Base-by-base conservation (phyloP, 2,113 vertebrate species). In the Pithys albifrons region DNA sequence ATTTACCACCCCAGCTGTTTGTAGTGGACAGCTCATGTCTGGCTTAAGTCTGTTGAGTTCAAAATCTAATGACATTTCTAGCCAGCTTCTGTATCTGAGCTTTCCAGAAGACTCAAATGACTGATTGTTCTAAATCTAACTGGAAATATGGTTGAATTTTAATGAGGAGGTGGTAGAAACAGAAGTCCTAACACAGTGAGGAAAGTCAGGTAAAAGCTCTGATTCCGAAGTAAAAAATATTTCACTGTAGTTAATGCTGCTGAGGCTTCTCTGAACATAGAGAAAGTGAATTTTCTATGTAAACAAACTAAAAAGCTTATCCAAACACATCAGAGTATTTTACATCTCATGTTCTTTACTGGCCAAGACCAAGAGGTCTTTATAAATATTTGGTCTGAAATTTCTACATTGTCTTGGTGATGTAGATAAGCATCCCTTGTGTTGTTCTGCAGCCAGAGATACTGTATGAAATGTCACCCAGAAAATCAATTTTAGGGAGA, bases 331-430 rank as follows among this genome's bases (percentile, higher is more conserved):
- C 18, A 45, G 55, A 39, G 12, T 69, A 41, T 77, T 91, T 78
- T 65, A 69, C 16, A 37, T 3, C 11, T 45, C 33, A 2, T 54
- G n/a, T 61, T 75, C 45, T 94, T 85, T 48, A 55, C 19, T 57
- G 76, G n/a, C n/a, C 41, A 43, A 90, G 28, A 67, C 33, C 16
- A 51, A 27, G 43, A 39, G 19, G n/a, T 66, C 77, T 55, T 87
- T 58, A 37, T 76, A 79, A 85, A 46, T 65, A 74, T 49, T 85
- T 78, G 41, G 71, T 84, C 35, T 28, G 45, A 75, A 72, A 91
- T 65, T 20, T 57, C 67, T 55, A 0, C 8, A 16, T 62, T 72
- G 28, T 85, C 66, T 57, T 74, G 57, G 23, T 0, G 0, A 19
- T 79, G n/a, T 24, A 84, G 31, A 12, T 83, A 52, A 71, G 48